Conservation (phyloP, 2,797 vertebrate genomes). For the Pteropus rufus region DNA sequence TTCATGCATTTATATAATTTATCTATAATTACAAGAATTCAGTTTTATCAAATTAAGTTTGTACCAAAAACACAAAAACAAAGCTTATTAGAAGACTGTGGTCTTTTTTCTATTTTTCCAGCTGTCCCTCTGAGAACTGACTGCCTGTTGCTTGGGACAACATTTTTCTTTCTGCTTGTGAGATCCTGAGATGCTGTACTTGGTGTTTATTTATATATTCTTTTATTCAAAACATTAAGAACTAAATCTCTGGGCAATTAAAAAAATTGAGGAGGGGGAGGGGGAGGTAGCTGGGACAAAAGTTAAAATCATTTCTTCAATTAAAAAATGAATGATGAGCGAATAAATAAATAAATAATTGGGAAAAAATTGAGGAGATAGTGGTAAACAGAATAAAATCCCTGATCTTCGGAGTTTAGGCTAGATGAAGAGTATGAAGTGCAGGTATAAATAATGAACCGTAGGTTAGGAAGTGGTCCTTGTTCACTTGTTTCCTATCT, state of each 20-base stretch:
- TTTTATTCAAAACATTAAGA: conserved; percentile 45
- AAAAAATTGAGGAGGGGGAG: not conserved
- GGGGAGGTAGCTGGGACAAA: no score
- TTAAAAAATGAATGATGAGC: no score
- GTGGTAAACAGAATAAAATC: not conserved
- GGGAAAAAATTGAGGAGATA: not conserved
- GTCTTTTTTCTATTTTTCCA: conserved; percentile 65
- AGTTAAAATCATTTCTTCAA: no score
- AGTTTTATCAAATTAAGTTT: not conserved
- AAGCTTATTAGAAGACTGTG: not conserved
- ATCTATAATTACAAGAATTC: not conserved
- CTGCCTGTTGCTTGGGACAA: conserved; percentile 63
- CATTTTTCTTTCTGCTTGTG: conserved; percentile 33
- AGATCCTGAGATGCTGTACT: not conserved
- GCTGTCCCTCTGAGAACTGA: conserved; percentile 59
- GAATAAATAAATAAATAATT: no score
- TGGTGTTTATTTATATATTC: conserved; percentile 51
- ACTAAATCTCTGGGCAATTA: not conserved
- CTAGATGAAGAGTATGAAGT: not conserved
- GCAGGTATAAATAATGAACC: not conserved
- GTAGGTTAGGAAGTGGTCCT: not conserved
- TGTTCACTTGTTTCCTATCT: not conserved
- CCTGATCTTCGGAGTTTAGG: not conserved
- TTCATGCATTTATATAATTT: not conserved
- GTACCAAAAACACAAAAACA: conserved; percentile 37